Evolutionary conservation across 2,113 vertebrate genomes (phyloP), one percentile per base, ranked within the genome.

Genomic region (Syngnathus scovelli): DNA sequence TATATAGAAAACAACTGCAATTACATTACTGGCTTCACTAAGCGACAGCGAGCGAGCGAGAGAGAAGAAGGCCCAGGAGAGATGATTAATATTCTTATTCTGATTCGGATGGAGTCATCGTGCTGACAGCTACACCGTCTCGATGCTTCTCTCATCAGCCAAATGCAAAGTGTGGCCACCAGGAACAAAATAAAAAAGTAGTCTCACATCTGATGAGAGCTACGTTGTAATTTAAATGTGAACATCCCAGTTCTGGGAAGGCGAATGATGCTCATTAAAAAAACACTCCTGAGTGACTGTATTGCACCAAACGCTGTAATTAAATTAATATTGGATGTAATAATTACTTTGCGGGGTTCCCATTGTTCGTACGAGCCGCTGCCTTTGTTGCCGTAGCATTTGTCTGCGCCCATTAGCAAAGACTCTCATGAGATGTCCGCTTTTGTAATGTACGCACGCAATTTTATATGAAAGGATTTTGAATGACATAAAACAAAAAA

Each of bases 401-500:
- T 92, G 92, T 93, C 92, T 94, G 91, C 85, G 66, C 86, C 93
- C 90, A 89, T 95, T 93, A 96, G 92, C 93, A 92, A 94, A 94
- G 92, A 89, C 90, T 94, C 92, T 96, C 95, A 94, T 95, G 93
- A 94, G 93, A 94, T 94, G 94, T 93, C 84, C 1, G 33, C 36
- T 38, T 38, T 5, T 37, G 58, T 11, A 39, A 9, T 85, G 59
- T 0, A 88, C 51, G 46, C 15, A 18, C 3, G 58, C 36, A 36
- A 36, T 16, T 7, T 36, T 27, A 18, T 7, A 9, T 16, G 27
- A 59, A 18, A 37, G 12, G 5, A 56, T 13, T 56, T 33, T 7
- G 23, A 12, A 15, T 27, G 13, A 56, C 27, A 33, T 3, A 33
- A 33, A 33, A 33, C 27, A 33, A 33, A 33, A 33, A 33, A 33